Evolutionary conservation across 2,113 vertebrate species (phyloP).

Genomic region (Climacteris rufus): DNA sequence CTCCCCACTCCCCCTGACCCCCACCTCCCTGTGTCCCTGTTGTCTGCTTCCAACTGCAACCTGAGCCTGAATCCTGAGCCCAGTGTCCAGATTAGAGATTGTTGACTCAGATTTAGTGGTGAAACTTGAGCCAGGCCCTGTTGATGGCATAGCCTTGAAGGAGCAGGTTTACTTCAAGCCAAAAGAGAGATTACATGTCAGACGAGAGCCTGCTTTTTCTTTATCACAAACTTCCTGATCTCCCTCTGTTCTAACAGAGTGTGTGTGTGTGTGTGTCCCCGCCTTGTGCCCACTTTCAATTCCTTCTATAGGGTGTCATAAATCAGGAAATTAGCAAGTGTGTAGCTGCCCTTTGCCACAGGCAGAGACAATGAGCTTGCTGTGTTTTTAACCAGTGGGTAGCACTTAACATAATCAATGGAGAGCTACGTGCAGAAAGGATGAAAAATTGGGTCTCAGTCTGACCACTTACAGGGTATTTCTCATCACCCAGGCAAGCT

Average conservation of each 20-base stretch:
- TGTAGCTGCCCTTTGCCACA: slow-evolving; percentile 69
- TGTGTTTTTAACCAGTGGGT: slow-evolving; percentile 69
- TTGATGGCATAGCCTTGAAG: slow-evolving; percentile 83
- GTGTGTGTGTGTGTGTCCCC: not conserved
- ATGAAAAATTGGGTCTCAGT: slow-evolving; percentile 65
- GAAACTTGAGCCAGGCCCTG: slow-evolving; percentile 80
- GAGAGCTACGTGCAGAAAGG: slow-evolving; percentile 57
- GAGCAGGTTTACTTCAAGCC: slow-evolving; percentile 77
- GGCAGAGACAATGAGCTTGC: slow-evolving; percentile 70
- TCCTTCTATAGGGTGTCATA: slow-evolving; percentile 67
- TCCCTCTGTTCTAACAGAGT: slow-evolving; percentile 62
- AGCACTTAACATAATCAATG: slow-evolving; percentile 71
- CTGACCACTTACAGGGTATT: slow-evolving; percentile 60
- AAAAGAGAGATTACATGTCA: slow-evolving; percentile 81
- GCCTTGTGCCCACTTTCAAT: slow-evolving; percentile 18
- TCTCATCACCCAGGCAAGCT: slow-evolving; percentile 59
- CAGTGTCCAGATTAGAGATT: slow-evolving; percentile 87
- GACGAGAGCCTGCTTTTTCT: slow-evolving; percentile 75
- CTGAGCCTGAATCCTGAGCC: slow-evolving; percentile 77
- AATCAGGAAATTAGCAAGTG: slow-evolving; percentile 78
- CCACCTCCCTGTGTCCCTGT: slow-evolving; percentile 63
- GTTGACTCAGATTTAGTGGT: slow-evolving; percentile 88
- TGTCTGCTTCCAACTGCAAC: slow-evolving; percentile 79
- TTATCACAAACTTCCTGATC: slow-evolving; percentile 80
- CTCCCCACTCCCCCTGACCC: slow-evolving; percentile 7